Evolutionary conservation across 37 sponge, comb jelly and placozoan genomes (phyloP).

Genomic region (Bolinopsis microptera): DNA sequence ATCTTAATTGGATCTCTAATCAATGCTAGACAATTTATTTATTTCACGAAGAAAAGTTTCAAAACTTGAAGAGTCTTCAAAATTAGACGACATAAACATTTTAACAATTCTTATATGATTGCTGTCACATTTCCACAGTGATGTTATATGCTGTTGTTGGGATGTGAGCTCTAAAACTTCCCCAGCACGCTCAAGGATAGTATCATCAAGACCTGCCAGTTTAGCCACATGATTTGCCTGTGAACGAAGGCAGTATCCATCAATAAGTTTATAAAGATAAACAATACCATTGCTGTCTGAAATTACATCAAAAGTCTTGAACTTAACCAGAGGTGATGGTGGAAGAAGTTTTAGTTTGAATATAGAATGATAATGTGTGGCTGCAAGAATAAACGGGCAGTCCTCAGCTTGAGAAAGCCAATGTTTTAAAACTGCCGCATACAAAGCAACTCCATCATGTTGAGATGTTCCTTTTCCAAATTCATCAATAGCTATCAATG

Average conservation of each 20-base stretch:
- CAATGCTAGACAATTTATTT: background rate
- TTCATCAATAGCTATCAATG: constrained; percentile 89
- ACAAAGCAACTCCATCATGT: constrained; percentile 86
- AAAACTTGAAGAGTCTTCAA: background rate
- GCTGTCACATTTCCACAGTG: background rate
- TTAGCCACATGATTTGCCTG: constrained; percentile 90
- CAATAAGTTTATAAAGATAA: constrained; percentile 86
- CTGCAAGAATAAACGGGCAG: constrained; percentile 87
- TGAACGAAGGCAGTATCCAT: constrained; percentile 75
- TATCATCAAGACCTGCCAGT: constrained; percentile 71
- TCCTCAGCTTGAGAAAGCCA: constrained; percentile 72
- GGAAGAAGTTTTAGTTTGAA: constrained; percentile 83
- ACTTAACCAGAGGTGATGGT: constrained; percentile 72
- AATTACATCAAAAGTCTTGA: constrained; percentile 85
- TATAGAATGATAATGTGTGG: constrained; percentile 94
- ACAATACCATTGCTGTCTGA: constrained; percentile 78
- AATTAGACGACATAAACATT: background rate
- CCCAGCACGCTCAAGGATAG: constrained; percentile 74
- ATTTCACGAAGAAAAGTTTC: background rate
- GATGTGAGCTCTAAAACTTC: constrained; percentile 66
- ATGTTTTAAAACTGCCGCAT: constrained; percentile 75
- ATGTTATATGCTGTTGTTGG: background rate
- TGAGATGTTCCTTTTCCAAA: constrained; percentile 97
- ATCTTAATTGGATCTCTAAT: no score
- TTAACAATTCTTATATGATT: background rate